A percentile compares a stretch with the other conserved stretches of the same genome.
These are phyloP conservation scores for Lithophane socia DNA, from an alignment of 2,888 invertebrate genomes.

Conservation along the genomic window DNA sequence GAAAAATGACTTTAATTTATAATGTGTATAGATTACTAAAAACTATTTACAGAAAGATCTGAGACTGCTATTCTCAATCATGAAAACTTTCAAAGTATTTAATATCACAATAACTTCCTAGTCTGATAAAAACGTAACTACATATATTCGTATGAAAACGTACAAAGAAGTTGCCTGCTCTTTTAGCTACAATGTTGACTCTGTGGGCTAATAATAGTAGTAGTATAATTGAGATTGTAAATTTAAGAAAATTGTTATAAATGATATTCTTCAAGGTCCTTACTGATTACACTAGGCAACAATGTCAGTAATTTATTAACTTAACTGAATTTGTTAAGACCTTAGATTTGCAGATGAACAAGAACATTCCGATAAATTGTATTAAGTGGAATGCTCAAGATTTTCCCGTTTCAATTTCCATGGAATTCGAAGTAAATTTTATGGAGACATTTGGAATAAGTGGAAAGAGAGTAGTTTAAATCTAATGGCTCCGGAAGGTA, in stretches of 20 bases:
- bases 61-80: too few relatives aligned
- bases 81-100: too few relatives aligned
- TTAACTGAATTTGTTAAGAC: conserved; percentile 51
- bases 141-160: too few relatives aligned
- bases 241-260: neutral
- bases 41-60: too few relatives aligned
- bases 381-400: conserved; percentile 11
- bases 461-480: neutral
- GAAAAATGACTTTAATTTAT: too few relatives aligned
- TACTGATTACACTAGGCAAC: conserved; percentile 35
- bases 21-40: too few relatives aligned
- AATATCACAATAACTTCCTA: too few relatives aligned
- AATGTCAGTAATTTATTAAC: conserved; percentile 52
- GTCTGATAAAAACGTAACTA: too few relatives aligned
- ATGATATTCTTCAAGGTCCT: conserved; percentile 15
- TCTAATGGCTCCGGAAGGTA: neutral
- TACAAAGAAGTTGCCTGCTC: too few relatives aligned
- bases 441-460: conserved; percentile 11
- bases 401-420: conserved; percentile 7
- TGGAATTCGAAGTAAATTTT: conserved; percentile 4
- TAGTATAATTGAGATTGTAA: too few relatives aligned
- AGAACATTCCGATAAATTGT: conserved; percentile 41
- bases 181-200: too few relatives aligned
- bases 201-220: too few relatives aligned
- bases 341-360: conserved; percentile 33